Conservation (phyloP, 2,113 vertebrate genomes). For the Rana temporaria region DNA sequence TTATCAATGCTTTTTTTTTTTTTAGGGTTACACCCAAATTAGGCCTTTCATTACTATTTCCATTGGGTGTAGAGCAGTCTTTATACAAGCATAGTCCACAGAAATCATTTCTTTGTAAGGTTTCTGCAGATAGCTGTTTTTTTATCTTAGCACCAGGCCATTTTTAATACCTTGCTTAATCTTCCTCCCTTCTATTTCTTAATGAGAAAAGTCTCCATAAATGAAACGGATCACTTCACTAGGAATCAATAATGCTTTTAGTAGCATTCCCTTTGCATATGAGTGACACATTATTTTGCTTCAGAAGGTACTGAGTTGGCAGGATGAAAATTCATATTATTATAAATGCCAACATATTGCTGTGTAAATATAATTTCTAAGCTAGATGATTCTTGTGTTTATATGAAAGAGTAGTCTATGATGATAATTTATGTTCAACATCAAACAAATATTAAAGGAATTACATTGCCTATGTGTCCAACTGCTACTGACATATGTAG, state of each 20-base stretch:
- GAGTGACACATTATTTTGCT: constrained; percentile 53
- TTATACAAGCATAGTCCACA: not conserved
- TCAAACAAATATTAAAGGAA: constrained; percentile 25
- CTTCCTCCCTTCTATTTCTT: constrained; percentile 54
- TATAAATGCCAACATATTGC: constrained; percentile 27
- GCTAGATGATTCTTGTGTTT: constrained; percentile 18
- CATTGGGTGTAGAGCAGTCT: not conserved
- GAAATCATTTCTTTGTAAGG: constrained; percentile 14
- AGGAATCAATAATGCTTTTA: constrained; percentile 56
- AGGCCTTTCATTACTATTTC: not conserved
- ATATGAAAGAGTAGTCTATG: not conserved
- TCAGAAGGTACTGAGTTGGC: constrained; percentile 17
- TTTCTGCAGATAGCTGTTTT: constrained; percentile 28
- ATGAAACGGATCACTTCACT: constrained; percentile 55
- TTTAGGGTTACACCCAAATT: too few relatives aligned
- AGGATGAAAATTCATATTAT: constrained; percentile 34
- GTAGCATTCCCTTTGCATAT: constrained; percentile 55
- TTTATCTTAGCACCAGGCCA: constrained; percentile 46
- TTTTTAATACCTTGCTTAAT: constrained; percentile 54
- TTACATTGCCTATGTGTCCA: not conserved
- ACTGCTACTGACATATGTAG: constrained; percentile 17
- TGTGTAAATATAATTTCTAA: constrained; percentile 41
- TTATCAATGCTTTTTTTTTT: too few relatives aligned
- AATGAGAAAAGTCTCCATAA: constrained; percentile 55
- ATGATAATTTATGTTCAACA: constrained; percentile 28